Conservation (phyloP, 2,797 vertebrate species). For the Leucoraja ocellata region DNA sequence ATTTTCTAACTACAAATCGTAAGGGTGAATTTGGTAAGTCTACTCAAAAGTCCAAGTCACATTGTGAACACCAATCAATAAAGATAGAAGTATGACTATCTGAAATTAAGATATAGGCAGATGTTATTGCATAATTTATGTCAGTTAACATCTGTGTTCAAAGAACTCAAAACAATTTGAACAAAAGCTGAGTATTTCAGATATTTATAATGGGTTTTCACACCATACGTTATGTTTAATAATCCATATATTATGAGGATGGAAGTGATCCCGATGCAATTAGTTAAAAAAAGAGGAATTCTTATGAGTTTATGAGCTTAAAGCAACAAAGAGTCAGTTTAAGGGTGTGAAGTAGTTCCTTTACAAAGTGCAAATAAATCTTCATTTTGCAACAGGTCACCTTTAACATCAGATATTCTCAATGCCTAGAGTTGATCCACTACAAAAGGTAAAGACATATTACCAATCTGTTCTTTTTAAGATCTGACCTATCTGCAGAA, state of each 20-base stretch:
- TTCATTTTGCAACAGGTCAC: neutral
- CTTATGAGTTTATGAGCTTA: neutral
- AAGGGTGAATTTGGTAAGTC: neutral
- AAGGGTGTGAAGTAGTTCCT: neutral
- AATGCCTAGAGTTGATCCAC: neutral
- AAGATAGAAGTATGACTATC: neutral
- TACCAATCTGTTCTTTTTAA: neutral
- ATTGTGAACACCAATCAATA: neutral
- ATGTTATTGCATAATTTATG: neutral
- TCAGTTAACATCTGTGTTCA: neutral
- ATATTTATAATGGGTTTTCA: neutral
- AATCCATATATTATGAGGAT: neutral
- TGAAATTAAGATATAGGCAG: neutral
- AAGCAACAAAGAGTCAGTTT: neutral
- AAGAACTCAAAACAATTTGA: neutral
- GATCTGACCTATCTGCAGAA: neutral
- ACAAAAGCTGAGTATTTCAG: neutral
- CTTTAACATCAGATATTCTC: neutral
- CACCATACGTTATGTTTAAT: neutral
- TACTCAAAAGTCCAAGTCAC: neutral
- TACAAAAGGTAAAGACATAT: neutral
- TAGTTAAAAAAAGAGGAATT: neutral
- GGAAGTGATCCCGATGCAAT: neutral
- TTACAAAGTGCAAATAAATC: conserved; percentile 1
- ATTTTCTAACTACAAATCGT: neutral